Evolutionary conservation across 2,888 invertebrate genomes (phyloP).

Genomic region (Mystacides longicornis): DNA sequence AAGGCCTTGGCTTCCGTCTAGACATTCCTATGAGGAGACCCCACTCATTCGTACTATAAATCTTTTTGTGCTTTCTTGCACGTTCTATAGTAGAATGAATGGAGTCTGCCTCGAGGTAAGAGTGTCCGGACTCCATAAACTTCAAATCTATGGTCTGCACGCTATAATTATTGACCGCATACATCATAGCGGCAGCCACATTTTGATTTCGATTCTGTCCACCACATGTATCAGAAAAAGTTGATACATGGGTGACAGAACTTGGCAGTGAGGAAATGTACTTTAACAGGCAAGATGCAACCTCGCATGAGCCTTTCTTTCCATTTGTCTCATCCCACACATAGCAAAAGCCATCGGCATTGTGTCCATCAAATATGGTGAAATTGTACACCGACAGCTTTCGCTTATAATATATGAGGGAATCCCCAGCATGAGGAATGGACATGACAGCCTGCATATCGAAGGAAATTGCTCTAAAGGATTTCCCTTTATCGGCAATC

Average conservation of each 20-base stretch:
- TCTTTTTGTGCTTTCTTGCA: neutral
- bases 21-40: neutral
- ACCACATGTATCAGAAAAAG: neutral
- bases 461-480: neutral
- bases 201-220: neutral
- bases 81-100: neutral
- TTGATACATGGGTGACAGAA: neutral
- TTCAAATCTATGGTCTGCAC: neutral
- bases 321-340: neutral
- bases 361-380: neutral
- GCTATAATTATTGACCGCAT: neutral
- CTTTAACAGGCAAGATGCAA: neutral
- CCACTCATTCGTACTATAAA: neutral
- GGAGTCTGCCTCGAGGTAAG: neutral
- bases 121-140: no score
- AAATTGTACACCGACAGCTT: neutral
- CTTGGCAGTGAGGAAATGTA: neutral
- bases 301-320: neutral
- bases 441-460: neutral
- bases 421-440: neutral
- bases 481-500: neutral
- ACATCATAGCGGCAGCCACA: neutral
- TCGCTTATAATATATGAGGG: neutral
- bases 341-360: neutral
- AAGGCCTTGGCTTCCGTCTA: neutral